A percentile compares a stretch with the other conserved stretches of the same genome.
Evolutionary conservation across 1,140 invertebrate genomes (phyloP).

Genomic region (Heliconius himera): DNA sequence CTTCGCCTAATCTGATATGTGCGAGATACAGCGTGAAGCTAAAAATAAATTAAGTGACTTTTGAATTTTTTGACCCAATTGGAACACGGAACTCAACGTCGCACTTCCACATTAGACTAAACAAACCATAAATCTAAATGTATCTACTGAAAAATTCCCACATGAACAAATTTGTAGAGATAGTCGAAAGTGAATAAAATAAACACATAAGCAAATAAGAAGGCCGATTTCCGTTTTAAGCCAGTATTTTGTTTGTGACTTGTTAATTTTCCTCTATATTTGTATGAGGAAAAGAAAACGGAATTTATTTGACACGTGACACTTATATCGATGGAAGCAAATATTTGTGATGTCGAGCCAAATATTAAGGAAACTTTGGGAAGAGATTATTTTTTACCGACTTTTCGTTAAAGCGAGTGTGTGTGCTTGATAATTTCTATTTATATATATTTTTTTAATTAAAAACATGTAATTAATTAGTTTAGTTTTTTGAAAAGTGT

Average conservation of each 20-base stretch:
- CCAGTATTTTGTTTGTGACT: background rate
- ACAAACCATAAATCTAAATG: too few species aligned
- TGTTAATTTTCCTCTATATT: conserved; percentile 3
- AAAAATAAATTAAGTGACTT: too few species aligned
- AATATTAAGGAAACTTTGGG: background rate
- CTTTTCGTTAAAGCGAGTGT: background rate
- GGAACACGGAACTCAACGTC: too few species aligned
- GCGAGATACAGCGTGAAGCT: too few species aligned
- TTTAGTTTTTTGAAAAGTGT: too few species aligned
- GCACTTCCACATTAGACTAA: too few species aligned
- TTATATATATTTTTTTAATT: background rate
- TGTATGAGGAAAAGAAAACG: background rate
- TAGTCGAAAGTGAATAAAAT: background rate
- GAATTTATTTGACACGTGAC: background rate
- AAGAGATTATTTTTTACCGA: background rate
- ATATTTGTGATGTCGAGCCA: background rate
- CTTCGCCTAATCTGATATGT: too few species aligned
- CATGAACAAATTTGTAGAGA: background rate
- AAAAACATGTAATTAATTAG: too few species aligned
- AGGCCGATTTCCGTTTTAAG: conserved; percentile 1
- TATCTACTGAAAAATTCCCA: background rate
- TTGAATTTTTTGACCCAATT: too few species aligned
- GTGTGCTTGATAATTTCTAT: background rate
- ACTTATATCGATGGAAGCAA: conserved; percentile 13
- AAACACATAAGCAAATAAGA: background rate